A percentile compares a stretch with the other conserved stretches of the same genome.
These are phyloP conservation scores for Temnothorax curvispinosus DNA, from an alignment of 1,140 invertebrate species.

Conservation along the genomic window DNA sequence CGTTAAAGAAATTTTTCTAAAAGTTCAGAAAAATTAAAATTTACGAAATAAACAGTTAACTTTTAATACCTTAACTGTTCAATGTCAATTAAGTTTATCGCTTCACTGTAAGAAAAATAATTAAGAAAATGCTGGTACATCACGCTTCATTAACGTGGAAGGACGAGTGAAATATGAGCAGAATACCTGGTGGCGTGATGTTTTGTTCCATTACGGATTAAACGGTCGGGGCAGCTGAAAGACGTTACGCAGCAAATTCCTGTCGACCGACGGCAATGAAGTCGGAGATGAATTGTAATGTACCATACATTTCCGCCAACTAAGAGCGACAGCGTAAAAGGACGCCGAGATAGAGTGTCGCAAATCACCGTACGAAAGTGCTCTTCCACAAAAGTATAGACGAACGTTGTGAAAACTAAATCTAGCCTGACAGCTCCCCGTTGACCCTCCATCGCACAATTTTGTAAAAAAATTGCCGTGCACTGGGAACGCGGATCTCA, in stretches of 20 bases:
- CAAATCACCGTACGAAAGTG: constrained; percentile 64
- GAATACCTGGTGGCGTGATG: constrained; percentile 35
- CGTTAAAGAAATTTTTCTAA: background rate
- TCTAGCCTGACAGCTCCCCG: constrained; percentile 53
- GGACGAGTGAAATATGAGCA: constrained; percentile 39
- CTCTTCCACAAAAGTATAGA: constrained; percentile 52
- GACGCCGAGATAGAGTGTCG: constrained; percentile 58
- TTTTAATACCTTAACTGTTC: constrained; percentile 6
- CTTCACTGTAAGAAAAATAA: constrained; percentile 24
- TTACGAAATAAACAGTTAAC: constrained; percentile 1
- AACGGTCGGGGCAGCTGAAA: constrained; percentile 49
- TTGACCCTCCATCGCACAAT: constrained; percentile 52
- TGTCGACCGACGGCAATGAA: constrained; percentile 54
- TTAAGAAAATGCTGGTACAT: constrained; percentile 37
- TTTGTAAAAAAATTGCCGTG: constrained; percentile 64
- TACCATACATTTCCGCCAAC: constrained; percentile 55
- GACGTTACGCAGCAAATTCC: constrained; percentile 59
- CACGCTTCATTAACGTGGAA: constrained; percentile 43
- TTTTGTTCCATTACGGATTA: constrained; percentile 60
- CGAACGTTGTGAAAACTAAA: constrained; percentile 56
- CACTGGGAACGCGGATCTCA: constrained; percentile 34
- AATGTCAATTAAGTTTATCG: constrained; percentile 29
- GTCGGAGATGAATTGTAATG: constrained; percentile 67
- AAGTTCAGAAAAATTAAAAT: background rate
- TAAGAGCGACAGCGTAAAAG: constrained; percentile 65